Evolutionary conservation across 2,888 invertebrate species (phyloP).

Genomic region (Allolobophora icterica): DNA sequence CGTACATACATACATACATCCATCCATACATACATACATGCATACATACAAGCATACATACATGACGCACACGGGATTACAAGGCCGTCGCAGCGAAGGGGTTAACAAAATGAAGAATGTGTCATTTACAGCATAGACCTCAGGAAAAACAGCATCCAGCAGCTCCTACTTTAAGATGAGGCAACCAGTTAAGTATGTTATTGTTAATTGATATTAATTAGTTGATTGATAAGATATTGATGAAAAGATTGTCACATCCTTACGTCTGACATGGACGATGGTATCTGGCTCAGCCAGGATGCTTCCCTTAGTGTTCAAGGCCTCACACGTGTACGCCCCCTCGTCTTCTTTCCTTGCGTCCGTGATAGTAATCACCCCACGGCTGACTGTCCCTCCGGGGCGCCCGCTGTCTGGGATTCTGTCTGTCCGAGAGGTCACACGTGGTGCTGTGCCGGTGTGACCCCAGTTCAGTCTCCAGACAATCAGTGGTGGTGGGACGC

Average conservation of each 20-base stretch:
- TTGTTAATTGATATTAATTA: too few species aligned
- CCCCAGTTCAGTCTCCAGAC: constrained; percentile 98
- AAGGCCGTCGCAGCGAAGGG: too few species aligned
- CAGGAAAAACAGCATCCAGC: too few species aligned
- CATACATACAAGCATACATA: too few species aligned
- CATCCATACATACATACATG: too few species aligned
- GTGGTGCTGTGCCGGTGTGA: constrained; percentile 52
- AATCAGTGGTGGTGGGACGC: constrained; percentile 87
- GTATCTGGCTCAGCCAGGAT: constrained; percentile 88
- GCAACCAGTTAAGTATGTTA: too few species aligned
- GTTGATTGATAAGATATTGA: too few species aligned
- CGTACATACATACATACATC: too few species aligned
- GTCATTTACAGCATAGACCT: too few species aligned
- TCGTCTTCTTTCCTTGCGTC: constrained; percentile 54
- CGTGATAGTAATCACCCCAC: constrained; percentile 31
- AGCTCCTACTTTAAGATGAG: too few species aligned
- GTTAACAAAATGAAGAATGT: too few species aligned
- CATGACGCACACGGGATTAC: too few species aligned
- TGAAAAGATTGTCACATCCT: constrained; percentile 44
- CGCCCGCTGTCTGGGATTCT: not conserved
- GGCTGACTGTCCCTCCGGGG: constrained; percentile 24
- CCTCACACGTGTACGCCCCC: constrained; percentile 97
- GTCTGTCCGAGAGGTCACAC: constrained; percentile 56
- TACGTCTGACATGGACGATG: constrained; percentile 77
- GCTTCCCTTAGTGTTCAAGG: constrained; percentile 84